phyloP scores from a whole-genome alignment of 2,113 vertebrate species.

The Tretioscincus oriximinensis region DNA sequence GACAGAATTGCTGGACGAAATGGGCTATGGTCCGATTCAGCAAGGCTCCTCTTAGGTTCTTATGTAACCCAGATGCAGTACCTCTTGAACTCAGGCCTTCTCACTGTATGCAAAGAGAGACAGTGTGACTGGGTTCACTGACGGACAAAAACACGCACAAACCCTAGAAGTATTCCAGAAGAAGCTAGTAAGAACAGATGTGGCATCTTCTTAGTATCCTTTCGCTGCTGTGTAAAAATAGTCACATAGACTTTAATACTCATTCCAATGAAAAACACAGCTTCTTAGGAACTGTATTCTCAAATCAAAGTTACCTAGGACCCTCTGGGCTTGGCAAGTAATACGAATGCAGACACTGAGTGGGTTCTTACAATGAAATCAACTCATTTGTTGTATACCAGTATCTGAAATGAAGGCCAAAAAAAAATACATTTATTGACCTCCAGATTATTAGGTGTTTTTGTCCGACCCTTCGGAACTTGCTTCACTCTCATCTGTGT shows the following conservation, averaged over 20 bases:
- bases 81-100: too few species aligned
- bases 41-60: too few species aligned
- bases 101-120: too few species aligned
- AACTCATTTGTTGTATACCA: conserved; percentile 1
- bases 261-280: background rate
- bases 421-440: background rate
- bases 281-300: background rate
- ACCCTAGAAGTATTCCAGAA: background rate
- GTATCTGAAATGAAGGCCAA: background rate
- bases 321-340: background rate
- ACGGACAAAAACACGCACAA: too few species aligned
- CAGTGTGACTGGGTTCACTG: too few species aligned
- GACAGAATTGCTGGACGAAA: too few species aligned
- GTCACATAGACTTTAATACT: background rate
- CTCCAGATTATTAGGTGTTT: conserved; percentile 32
- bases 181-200: background rate
- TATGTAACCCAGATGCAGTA: too few species aligned
- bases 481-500: conserved; percentile 23
- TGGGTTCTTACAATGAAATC: background rate
- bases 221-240: background rate
- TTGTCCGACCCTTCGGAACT: conserved; percentile 53
- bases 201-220: too few species aligned
- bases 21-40: too few species aligned
- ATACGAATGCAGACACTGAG: background rate
- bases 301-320: conserved; percentile 6